These are phyloP conservation scores for Silvanus unidentatus DNA, from an alignment of 2,888 invertebrate genomes.

Conservation along the genomic window DNA sequence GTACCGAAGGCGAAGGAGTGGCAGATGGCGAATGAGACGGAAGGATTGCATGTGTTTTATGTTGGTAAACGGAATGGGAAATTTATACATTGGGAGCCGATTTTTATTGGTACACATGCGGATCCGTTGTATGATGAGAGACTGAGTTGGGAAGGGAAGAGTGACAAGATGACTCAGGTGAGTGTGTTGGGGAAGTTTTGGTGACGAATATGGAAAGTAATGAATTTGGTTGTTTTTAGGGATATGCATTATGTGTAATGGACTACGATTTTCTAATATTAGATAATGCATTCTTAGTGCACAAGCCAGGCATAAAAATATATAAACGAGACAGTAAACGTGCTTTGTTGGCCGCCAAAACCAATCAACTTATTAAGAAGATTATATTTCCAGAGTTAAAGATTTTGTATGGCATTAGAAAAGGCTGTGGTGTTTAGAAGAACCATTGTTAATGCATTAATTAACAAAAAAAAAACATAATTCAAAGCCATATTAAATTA, in stretches of 20 bases:
- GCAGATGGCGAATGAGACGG: conserved; percentile 67
- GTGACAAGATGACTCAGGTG: conserved; percentile 95
- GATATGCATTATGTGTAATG: conserved; percentile 82
- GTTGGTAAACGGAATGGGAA: conserved; percentile 74
- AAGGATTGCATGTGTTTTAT: conserved; percentile 73
- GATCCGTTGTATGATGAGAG: conserved; percentile 88
- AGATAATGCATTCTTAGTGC: conserved; percentile 89
- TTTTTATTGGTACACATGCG: conserved; percentile 83
- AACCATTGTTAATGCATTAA: no score
- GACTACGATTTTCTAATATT: conserved; percentile 90
- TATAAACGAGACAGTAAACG: conserved; percentile 73
- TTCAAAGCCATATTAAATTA: no score
- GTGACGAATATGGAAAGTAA: neutral
- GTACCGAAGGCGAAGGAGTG: conserved; percentile 81
- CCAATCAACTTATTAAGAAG: conserved; percentile 69
- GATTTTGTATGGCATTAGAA: conserved; percentile 72
- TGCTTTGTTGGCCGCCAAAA: conserved; percentile 68
- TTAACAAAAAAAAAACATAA: no score
- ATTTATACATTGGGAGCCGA: conserved; percentile 87
- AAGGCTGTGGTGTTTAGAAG: conserved; percentile 72
- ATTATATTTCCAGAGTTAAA: conserved; percentile 81
- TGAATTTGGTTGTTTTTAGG: conserved; percentile 51
- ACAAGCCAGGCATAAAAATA: conserved; percentile 86
- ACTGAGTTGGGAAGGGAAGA: conserved; percentile 90
- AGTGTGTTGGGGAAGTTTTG: no score